phyloP scores from a whole-genome alignment of 2,113 vertebrate genomes.

The Otis tarda region DNA sequence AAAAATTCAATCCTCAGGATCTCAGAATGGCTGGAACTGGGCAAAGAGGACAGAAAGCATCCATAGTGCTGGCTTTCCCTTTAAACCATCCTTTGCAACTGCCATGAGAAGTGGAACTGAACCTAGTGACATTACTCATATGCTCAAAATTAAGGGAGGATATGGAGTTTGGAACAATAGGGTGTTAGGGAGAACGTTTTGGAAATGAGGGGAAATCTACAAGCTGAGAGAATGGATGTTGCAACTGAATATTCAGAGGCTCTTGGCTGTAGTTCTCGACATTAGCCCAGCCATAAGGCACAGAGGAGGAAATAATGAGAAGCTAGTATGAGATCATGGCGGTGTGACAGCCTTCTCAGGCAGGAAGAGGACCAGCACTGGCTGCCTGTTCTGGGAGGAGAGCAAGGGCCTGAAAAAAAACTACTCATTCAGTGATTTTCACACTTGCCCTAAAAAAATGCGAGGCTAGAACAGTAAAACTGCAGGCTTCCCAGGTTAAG shows the following conservation, averaged over 20 bases:
- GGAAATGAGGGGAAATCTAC: background rate
- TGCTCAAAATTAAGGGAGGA: background rate
- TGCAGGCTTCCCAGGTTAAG: background rate
- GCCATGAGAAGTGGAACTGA: background rate
- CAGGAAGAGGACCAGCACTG: background rate
- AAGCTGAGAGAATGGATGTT: background rate
- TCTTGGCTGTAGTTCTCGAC: background rate
- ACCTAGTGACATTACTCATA: background rate
- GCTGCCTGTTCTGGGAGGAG: background rate
- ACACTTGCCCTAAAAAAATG: background rate
- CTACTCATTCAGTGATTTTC: background rate
- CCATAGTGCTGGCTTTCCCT: background rate
- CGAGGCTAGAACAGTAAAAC: background rate
- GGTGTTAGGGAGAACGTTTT: background rate
- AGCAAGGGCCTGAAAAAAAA: background rate
- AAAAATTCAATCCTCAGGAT: background rate
- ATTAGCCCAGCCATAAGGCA: background rate
- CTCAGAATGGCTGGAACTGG: background rate
- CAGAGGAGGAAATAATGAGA: background rate
- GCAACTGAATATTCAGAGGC: background rate
- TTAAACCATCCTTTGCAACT: background rate
- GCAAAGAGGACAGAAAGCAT: background rate
- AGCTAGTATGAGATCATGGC: background rate
- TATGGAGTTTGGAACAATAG: background rate
- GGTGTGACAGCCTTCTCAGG: background rate